Conservation (phyloP, 53 echinoderm and acorn worm genomes). For the Stichopus horrens region DNA sequence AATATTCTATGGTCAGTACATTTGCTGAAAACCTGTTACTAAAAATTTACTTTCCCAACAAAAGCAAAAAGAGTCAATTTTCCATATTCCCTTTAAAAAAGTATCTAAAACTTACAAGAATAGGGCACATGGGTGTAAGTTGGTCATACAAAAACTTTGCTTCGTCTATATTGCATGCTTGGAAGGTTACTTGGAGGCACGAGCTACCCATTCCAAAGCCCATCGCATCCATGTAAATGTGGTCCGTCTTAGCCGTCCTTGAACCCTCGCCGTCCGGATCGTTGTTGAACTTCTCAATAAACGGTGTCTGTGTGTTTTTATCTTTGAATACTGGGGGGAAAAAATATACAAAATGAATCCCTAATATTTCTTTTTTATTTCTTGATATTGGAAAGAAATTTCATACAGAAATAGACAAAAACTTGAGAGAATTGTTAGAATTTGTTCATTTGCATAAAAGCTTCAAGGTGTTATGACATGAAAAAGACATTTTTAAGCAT, state of each 20-base stretch:
- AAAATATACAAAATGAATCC: too few relatives aligned
- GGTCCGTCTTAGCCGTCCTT: slow-evolving; percentile 77
- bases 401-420: not conserved
- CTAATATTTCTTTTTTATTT: too few relatives aligned
- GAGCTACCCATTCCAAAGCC: slow-evolving; percentile 93
- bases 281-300: slow-evolving; percentile 78
- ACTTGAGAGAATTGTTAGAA: not conserved
- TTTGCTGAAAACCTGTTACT: too few relatives aligned
- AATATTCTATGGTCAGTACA: too few relatives aligned
- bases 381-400: too few relatives aligned
- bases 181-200: slow-evolving; percentile 93
- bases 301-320: slow-evolving; percentile 83
- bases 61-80: too few relatives aligned
- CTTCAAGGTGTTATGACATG: not conserved
- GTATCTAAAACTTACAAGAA: slow-evolving; percentile 64
- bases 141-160: slow-evolving; percentile 87
- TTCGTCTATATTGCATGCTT: slow-evolving; percentile 84
- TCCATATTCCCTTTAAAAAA: too few relatives aligned
- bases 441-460: not conserved
- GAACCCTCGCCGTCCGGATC: slow-evolving; percentile 83
- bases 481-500: too few relatives aligned
- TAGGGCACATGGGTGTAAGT: slow-evolving; percentile 82
- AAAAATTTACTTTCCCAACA: too few relatives aligned
- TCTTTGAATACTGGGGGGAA: slow-evolving; percentile 78
- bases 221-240: slow-evolving; percentile 97